These are phyloP conservation scores for Chrysochloris asiatica DNA, from an alignment of 2,113 vertebrate genomes.

Conservation along the genomic window DNA sequence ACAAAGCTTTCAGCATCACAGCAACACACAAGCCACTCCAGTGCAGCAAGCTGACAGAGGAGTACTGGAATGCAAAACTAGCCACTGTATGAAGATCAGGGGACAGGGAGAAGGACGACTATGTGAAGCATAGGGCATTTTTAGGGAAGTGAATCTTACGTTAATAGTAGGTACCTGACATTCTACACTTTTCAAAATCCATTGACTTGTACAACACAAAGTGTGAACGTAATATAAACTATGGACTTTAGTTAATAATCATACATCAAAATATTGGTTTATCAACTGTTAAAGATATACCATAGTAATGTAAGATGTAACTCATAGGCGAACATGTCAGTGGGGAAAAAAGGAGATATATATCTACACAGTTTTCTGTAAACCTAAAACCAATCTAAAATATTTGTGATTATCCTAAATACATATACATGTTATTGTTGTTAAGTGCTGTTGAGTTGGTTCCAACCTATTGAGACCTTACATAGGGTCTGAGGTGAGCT, in stretches of 20 bases:
- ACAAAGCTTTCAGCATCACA: too few species aligned
- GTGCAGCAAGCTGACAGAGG: too few species aligned
- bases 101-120: not conserved
- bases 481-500: too few species aligned
- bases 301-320: not conserved
- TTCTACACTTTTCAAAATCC: not conserved
- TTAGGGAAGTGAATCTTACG: not conserved
- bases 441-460: too few species aligned
- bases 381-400: not conserved
- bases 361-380: not conserved
- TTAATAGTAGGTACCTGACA: not conserved
- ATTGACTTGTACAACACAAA: not conserved
- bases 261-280: not conserved
- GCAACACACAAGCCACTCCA: too few species aligned
- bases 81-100: not conserved
- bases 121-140: not conserved
- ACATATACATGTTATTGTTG: too few species aligned
- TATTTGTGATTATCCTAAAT: not conserved
- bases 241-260: not conserved
- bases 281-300: not conserved
- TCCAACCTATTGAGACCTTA: too few species aligned
- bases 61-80: too few species aligned
- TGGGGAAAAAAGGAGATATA: too few species aligned
- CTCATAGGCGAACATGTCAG: not conserved
- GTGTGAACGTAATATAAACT: not conserved